A percentile compares a stretch with the other conserved stretches of the same genome.
Evolutionary conservation across 2,113 vertebrate genomes (phyloP).

Genomic region (Setophaga petechia): DNA sequence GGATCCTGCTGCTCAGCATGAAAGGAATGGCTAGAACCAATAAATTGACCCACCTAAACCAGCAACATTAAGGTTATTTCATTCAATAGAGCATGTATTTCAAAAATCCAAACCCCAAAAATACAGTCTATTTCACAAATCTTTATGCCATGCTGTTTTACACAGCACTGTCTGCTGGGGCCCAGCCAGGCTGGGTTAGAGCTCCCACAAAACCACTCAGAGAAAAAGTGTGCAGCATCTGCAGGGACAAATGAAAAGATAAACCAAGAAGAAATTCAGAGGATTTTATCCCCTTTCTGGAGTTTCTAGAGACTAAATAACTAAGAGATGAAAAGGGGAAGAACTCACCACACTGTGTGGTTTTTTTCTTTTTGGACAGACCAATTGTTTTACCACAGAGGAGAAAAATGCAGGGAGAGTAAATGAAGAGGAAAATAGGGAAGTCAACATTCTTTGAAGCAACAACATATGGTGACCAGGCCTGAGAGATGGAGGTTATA

Average conservation of each 20-base stretch:
- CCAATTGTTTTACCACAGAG: constrained; percentile 40
- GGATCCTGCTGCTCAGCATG: constrained; percentile 28
- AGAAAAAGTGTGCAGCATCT: not conserved
- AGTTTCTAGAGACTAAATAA: constrained; percentile 24
- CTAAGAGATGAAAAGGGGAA: not conserved
- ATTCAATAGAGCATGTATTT: not conserved
- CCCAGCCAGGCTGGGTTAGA: not conserved
- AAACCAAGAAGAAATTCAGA: not conserved
- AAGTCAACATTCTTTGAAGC: constrained; percentile 59
- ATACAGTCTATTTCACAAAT: not conserved
- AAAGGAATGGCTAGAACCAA: constrained; percentile 23
- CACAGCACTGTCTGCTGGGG: not conserved
- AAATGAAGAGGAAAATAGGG: constrained; percentile 58
- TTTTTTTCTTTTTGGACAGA: not conserved
- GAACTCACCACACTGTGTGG: not conserved
- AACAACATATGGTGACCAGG: constrained; percentile 63
- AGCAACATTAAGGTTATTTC: not conserved
- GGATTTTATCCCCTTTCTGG: not conserved
- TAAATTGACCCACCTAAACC: not conserved
- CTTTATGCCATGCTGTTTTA: not conserved
- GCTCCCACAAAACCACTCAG: not conserved
- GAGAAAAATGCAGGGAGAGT: constrained; percentile 24
- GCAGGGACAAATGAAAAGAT: not conserved
- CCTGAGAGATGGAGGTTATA: constrained; percentile 42
- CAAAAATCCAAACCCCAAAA: not conserved